Evolutionary conservation across 1,140 invertebrate genomes (phyloP), one percentile per base, ranked within the genome.

Genomic region (Orchestia grillus): DNA sequence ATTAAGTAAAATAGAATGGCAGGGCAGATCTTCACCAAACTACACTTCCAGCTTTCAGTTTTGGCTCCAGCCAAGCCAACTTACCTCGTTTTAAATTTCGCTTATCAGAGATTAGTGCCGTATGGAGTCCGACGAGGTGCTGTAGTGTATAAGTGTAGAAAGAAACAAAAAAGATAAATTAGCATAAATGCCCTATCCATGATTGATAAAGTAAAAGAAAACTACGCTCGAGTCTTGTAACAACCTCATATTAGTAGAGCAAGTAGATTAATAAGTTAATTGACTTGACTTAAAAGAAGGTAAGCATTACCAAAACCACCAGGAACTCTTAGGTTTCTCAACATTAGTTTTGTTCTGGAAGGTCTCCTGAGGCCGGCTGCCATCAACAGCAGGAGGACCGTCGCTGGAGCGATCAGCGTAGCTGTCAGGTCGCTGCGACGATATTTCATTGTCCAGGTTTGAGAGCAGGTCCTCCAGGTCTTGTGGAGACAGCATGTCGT

Each of bases 301-400:
- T 45, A 45, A 47, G 19, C 92, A 94, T 94, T 94, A 94, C 92
- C 92, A 94, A 44, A 94, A 94, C 92, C 92, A 94, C 92, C 92
- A 94, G 11, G 92, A 45, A 45, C 92, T 94, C 44, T 94, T 94
- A 28, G 92, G 41, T 45, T 44, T 44, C 44, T 94, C 44, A 44
- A 44, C 41, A 94, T 94, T 44, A 40, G 92, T 94, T 94, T 94
- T 94, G 36, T 94, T 94, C 1, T 47, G 36, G 4, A 42, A 11
- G 88, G 41, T 3, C 4, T 90, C 88, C n/a, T 15, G 88, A 41
- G 0, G 4, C 36, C 36, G 36, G 88, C 11, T 90, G 43, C 28
- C 88, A 42, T 90, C 88, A 23, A 19, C 62, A 23, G 28, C 62
- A 15, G 62, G 62, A 77, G 62, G 62, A 36, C 62, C 62, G 62